Conservation (phyloP, 2,113 vertebrate genomes). For the Saguinus midas region DNA sequence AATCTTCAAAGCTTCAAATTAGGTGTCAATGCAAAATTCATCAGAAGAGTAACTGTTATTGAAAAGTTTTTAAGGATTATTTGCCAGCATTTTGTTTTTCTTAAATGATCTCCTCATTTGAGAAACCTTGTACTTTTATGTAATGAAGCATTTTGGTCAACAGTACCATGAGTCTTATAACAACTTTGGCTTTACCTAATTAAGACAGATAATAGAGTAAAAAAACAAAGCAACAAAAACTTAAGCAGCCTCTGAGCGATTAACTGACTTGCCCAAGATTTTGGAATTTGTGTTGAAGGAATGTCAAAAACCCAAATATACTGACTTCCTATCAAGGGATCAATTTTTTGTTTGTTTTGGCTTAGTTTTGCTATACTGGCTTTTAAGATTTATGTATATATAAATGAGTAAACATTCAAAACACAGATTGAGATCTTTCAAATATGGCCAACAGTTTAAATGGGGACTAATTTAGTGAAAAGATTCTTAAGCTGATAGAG, state of each 20-base stretch:
- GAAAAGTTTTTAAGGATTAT: slow-evolving; percentile 5
- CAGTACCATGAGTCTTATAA: not conserved
- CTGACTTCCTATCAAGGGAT: not conserved
- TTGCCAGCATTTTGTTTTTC: not conserved
- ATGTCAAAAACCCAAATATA: not conserved
- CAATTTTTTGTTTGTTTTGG: not conserved
- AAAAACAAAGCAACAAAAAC: not conserved
- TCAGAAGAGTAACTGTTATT: not conserved
- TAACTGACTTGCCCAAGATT: slow-evolving; percentile 60
- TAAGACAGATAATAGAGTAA: not conserved
- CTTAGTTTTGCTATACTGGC: not conserved
- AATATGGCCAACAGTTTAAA: not conserved
- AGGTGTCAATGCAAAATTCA: slow-evolving; percentile 34
- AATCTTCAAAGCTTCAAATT: slow-evolving; percentile 47
- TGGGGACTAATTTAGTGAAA: not conserved
- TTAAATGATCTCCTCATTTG: not conserved
- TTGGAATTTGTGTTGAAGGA: not conserved
- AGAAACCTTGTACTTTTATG: not conserved
- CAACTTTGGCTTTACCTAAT: not conserved
- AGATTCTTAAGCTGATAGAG: not conserved
- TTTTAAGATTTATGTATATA: not conserved
- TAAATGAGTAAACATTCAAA: not conserved
- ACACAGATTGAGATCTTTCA: not conserved
- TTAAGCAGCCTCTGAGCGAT: not conserved
- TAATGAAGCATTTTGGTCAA: not conserved